phyloP scores from a whole-genome alignment of 37 sponge, comb jelly and placozoan species.

The Ephydatia muelleri region DNA sequence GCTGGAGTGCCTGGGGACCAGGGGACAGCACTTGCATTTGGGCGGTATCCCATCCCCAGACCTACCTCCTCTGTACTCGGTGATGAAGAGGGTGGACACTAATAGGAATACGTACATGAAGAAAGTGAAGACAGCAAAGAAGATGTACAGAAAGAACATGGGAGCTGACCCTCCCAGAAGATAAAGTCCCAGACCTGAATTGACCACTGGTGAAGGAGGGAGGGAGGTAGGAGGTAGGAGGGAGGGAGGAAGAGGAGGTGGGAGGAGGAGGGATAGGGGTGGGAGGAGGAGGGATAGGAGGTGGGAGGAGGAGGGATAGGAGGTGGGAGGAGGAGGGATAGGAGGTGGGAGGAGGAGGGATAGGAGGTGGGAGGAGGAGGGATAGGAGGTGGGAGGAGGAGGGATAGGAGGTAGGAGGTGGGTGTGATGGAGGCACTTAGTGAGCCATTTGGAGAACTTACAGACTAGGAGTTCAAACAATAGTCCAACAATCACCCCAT shows the following conservation, averaged over 20 bases:
- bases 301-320: too few species aligned
- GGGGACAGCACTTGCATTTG: background rate
- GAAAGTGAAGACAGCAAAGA: background rate
- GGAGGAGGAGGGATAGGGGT: too few species aligned
- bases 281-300: background rate
- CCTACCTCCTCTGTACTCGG: background rate
- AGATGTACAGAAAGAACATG: background rate
- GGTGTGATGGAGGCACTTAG: background rate
- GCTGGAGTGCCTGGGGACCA: background rate
- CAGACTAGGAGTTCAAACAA: conserved; percentile 37
- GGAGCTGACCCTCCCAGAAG: background rate
- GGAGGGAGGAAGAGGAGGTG: background rate
- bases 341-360: too few species aligned
- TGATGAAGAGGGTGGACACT: background rate
- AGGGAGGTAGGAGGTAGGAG: background rate
- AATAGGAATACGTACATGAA: background rate
- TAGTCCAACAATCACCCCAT: conserved; percentile 53
- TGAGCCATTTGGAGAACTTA: conserved; percentile 55
- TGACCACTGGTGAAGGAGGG: background rate
- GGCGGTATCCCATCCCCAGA: background rate
- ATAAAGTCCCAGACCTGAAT: background rate
- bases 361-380: too few species aligned
- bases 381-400: background rate
- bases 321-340: background rate
- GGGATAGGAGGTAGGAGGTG: too few species aligned